These are phyloP conservation scores for Tenodera sinensis DNA, from an alignment of 2,888 invertebrate genomes.

Conservation along the genomic window DNA sequence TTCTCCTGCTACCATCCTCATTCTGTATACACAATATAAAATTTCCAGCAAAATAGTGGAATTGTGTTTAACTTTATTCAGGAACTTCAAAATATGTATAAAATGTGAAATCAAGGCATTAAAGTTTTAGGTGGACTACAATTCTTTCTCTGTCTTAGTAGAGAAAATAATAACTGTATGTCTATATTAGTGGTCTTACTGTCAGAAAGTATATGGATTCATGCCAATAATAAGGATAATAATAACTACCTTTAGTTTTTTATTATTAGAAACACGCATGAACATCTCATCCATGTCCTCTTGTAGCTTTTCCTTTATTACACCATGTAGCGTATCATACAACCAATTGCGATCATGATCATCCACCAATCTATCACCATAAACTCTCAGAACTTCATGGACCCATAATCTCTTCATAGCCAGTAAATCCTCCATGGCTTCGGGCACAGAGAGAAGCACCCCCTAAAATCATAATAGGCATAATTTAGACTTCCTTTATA, in stretches of 20 bases:
- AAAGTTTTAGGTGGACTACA: too few species aligned
- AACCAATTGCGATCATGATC: slow-evolving; percentile 80
- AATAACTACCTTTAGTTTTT: background rate
- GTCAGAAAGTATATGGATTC: too few species aligned
- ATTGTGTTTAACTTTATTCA: too few species aligned
- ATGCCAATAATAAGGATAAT: too few species aligned
- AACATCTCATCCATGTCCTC: slow-evolving; percentile 70
- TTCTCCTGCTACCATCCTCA: too few species aligned
- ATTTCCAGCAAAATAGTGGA: too few species aligned
- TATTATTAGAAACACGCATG: slow-evolving; percentile 44
- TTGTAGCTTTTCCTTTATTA: slow-evolving; percentile 58
- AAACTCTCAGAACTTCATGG: slow-evolving; percentile 89
- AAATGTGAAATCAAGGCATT: too few species aligned
- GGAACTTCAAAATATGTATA: too few species aligned
- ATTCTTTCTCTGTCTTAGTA: too few species aligned
- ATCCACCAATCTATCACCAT: slow-evolving; percentile 87
- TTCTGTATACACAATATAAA: too few species aligned
- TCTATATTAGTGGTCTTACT: too few species aligned
- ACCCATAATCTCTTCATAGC: slow-evolving; percentile 92
- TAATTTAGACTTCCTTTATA: background rate
- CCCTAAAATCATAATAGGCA: slow-evolving; percentile 58
- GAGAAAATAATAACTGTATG: too few species aligned
- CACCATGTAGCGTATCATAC: slow-evolving; percentile 62
- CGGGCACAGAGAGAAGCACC: slow-evolving; percentile 85
- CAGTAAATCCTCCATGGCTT: slow-evolving; percentile 79